These are phyloP conservation scores for Heliornis fulica DNA, from an alignment of 2,113 vertebrate species.

Conservation along the genomic window DNA sequence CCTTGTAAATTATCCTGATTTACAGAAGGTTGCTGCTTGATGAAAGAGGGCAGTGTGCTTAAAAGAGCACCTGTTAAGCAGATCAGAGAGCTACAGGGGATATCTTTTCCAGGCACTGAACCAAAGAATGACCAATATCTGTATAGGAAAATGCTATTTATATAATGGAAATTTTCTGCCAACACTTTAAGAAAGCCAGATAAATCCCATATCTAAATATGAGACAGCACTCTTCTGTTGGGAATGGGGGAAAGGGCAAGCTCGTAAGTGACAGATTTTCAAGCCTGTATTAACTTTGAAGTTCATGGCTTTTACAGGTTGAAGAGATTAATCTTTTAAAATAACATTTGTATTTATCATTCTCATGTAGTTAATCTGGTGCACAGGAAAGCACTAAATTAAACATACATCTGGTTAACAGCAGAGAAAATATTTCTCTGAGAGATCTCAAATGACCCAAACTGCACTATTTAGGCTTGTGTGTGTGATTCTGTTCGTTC, in stretches of 20 bases:
- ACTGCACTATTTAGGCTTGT: background rate
- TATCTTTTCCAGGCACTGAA: background rate
- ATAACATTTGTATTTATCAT: background rate
- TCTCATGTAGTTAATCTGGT: background rate
- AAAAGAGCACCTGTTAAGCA: constrained; percentile 1
- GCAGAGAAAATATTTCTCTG: background rate
- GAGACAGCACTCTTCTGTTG: background rate
- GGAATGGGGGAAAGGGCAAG: background rate
- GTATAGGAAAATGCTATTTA: background rate
- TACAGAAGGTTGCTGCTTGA: background rate
- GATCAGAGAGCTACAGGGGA: background rate
- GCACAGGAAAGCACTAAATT: background rate
- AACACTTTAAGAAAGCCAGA: background rate
- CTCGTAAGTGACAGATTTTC: background rate
- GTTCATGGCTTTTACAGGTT: background rate
- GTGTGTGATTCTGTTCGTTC: background rate
- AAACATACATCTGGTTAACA: background rate
- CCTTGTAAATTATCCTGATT: constrained; percentile 19
- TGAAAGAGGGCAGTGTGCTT: background rate
- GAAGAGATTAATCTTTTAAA: constrained; percentile 26
- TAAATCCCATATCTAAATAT: background rate
- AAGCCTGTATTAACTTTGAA: background rate
- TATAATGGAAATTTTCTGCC: background rate
- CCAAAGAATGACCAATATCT: background rate
- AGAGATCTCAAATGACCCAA: background rate